Evolutionary conservation across 2,113 vertebrate species (phyloP), one percentile per base, ranked within the genome.

Genomic region (Rhizomys pruinosus): DNA sequence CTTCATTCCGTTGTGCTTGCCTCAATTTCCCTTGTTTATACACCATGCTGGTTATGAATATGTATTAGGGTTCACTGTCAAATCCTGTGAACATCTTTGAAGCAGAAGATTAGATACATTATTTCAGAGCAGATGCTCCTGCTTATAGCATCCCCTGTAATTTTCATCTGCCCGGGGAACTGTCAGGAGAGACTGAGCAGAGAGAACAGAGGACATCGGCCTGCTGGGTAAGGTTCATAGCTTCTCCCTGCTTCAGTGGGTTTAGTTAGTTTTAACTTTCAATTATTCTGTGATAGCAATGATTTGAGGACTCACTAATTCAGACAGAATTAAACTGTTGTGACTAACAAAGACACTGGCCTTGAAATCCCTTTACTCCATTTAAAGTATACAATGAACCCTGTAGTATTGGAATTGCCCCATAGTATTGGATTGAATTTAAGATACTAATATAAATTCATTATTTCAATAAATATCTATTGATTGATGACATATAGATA

Each of bases 21-120:
- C 86, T 96, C 93, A 87, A 93, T 82, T 96, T 96, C 39, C 68
- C 94, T 96, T 85, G 90, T 25, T 59, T 92, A 87, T 5, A 80
- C 89, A 94, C 78, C 0, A 0, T 8, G 22, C 84, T 92, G 84
- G 22, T 64, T 76, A 95, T 95, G 20, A 91, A 97, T 96, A 96
- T 86, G 78, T 37, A 69, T 91, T 92, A 92, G 64, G 32, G 72
- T 76, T 76, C 64, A 42, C 92, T 96, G 95, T 95, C 92, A 84
- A 85, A 87, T 78, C 74, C 74, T 90, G 76, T 61, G 42, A 93
- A 47, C 0, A 84, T 80, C 52, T 84, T 84, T 84, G 85, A 73
- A 93, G 86, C 76, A 80, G 71, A 96, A 97, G 94, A 94, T 94
- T 64, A 86, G 81, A 79, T 23, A 2, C 11, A 16, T 39, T 93